Conservation (phyloP, 1,140 invertebrate genomes). For the Gryllus bimaculatus region DNA sequence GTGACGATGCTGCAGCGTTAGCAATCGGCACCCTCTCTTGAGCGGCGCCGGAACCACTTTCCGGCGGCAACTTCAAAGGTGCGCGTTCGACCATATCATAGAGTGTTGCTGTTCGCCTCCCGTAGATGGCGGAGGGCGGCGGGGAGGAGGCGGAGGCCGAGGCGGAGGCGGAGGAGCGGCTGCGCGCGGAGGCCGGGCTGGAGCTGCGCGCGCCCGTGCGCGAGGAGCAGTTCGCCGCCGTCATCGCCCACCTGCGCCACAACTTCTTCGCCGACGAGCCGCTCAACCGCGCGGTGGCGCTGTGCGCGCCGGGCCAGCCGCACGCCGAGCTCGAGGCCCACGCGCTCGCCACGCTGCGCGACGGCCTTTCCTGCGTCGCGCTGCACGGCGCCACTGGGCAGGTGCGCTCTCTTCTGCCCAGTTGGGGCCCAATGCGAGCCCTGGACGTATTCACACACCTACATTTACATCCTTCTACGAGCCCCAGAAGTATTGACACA, state of each 20-base stretch:
- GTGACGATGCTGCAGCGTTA: too few relatives aligned
- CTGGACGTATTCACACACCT: too few relatives aligned
- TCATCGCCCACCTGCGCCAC: slow-evolving; percentile 56
- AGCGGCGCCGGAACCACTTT: too few relatives aligned
- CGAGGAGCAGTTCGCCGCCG: slow-evolving; percentile 43
- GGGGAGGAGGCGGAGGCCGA: not conserved
- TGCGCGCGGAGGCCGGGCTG: slow-evolving; percentile 1
- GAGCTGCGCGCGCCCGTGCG: slow-evolving; percentile 28
- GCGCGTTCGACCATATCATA: too few relatives aligned
- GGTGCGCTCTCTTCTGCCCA: slow-evolving; percentile 36
- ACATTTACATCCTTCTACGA: too few relatives aligned
- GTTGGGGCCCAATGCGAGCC: too few relatives aligned
- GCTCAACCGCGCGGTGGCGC: slow-evolving; percentile 59
- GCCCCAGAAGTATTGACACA: too few relatives aligned
- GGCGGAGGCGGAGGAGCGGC: not conserved
- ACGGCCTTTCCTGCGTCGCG: slow-evolving; percentile 62
- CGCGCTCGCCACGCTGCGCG: slow-evolving; percentile 54
- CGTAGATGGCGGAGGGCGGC: not conserved
- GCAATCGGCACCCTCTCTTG: too few relatives aligned
- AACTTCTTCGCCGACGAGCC: slow-evolving; percentile 74
- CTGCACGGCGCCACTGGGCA: slow-evolving; percentile 44
- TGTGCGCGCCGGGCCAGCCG: slow-evolving; percentile 53
- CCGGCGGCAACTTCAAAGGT: too few relatives aligned
- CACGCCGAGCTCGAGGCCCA: slow-evolving; percentile 64
- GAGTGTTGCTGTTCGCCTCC: too few relatives aligned